These are phyloP conservation scores for Anoncus sp. DNA, from an alignment of 2,888 invertebrate genomes.

Conservation along the genomic window DNA sequence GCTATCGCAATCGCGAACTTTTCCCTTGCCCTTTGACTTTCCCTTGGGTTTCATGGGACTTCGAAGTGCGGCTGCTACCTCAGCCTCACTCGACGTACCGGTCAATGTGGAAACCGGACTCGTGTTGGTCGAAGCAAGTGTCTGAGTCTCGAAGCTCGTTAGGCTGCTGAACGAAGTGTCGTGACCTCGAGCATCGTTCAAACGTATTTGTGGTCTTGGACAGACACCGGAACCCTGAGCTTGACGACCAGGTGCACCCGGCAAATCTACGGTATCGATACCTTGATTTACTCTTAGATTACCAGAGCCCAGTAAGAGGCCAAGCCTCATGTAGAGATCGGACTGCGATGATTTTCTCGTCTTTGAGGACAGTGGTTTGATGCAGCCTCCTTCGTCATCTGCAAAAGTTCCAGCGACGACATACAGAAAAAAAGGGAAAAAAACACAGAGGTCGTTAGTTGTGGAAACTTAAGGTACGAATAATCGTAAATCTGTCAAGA, in stretches of 20 bases:
- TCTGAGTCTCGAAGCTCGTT: slow-evolving; percentile 86
- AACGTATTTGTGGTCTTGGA: slow-evolving; percentile 68
- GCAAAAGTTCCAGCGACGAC: slow-evolving; percentile 67
- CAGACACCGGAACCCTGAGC: slow-evolving; percentile 61
- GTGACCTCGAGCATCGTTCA: slow-evolving; percentile 72
- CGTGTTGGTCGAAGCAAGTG: slow-evolving; percentile 91
- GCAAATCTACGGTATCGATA: slow-evolving; percentile 77
- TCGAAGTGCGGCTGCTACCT: slow-evolving; percentile 85
- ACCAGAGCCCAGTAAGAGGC: slow-evolving; percentile 91
- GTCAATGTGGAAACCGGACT: slow-evolving; percentile 96
- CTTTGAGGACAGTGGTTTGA: slow-evolving; percentile 85
- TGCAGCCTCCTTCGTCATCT: slow-evolving; percentile 90
- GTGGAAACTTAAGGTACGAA: slow-evolving; percentile 46
- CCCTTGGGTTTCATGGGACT: slow-evolving; percentile 82
- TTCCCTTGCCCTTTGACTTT: slow-evolving; percentile 76
- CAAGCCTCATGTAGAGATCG: slow-evolving; percentile 93
- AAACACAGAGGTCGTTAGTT: slow-evolving; percentile 50
- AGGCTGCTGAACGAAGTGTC: slow-evolving; percentile 85
- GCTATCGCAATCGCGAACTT: slow-evolving; percentile 85
- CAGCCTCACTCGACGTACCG: slow-evolving; percentile 88
- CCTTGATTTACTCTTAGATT: slow-evolving; percentile 83
- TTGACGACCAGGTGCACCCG: slow-evolving; percentile 66
- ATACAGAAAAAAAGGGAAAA: slow-evolving; percentile 5
- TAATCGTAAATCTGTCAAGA: slow-evolving; percentile 48
- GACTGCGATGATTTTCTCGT: slow-evolving; percentile 87